A percentile compares a stretch with the other conserved stretches of the same genome.
phyloP scores from a whole-genome alignment of 1,140 invertebrate genomes.

The Colletes gigas region DNA sequence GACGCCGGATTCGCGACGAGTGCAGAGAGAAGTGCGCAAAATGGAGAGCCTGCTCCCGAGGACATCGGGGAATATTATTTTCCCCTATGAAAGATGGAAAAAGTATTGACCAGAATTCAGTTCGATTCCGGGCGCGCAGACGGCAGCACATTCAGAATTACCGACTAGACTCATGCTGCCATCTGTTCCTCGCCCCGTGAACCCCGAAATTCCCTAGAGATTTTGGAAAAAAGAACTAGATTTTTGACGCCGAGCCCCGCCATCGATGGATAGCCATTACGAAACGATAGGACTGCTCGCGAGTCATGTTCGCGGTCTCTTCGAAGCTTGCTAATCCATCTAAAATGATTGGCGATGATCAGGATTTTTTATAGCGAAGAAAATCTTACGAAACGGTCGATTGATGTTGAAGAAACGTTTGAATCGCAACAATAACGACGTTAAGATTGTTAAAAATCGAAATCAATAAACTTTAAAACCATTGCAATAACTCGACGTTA shows the following conservation, averaged over 20 bases:
- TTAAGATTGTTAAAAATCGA: too few relatives aligned
- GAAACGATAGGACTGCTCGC: accelerated
- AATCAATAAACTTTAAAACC: too few relatives aligned
- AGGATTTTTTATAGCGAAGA: background rate
- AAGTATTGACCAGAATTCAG: slow-evolving; percentile 68
- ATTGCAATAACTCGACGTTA: too few relatives aligned
- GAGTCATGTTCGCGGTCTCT: background rate
- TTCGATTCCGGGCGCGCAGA: slow-evolving; percentile 64
- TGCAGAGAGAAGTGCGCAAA: slow-evolving; percentile 14
- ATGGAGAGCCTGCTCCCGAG: slow-evolving; percentile 6
- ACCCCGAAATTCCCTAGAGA: slow-evolving; percentile 31
- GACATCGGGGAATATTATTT: slow-evolving; percentile 50
- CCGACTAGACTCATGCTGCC: slow-evolving; percentile 74
- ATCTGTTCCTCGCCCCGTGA: slow-evolving; percentile 61
- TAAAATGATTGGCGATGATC: background rate
- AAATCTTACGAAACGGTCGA: too few relatives aligned
- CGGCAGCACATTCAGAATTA: slow-evolving; percentile 77
- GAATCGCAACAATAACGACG: too few relatives aligned
- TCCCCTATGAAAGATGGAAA: slow-evolving; percentile 19
- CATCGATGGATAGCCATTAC: accelerated
- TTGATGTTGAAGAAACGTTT: too few relatives aligned
- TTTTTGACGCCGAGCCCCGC: background rate
- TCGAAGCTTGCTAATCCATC: background rate
- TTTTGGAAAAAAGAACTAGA: slow-evolving; percentile 34
- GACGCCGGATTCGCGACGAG: slow-evolving; percentile 11